Conservation (phyloP, 2,113 vertebrate genomes). For the Morphnarchus princeps region DNA sequence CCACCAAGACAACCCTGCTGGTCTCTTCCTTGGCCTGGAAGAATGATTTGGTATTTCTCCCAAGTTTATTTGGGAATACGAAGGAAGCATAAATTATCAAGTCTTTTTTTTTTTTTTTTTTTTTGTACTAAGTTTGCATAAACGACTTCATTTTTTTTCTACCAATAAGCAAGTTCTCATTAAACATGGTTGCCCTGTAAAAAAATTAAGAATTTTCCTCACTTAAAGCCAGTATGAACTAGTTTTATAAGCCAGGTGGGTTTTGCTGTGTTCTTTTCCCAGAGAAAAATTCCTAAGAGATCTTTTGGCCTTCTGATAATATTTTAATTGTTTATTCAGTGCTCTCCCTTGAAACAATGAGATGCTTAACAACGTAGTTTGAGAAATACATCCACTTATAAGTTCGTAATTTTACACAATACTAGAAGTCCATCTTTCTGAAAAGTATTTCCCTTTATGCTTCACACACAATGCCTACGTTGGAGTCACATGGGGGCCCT, state of each 20-base stretch:
- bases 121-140: not conserved
- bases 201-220: not conserved
- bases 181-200: not conserved
- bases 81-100: not conserved
- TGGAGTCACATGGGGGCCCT: not conserved
- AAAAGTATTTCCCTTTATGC: not conserved
- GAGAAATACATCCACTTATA: not conserved
- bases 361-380: not conserved
- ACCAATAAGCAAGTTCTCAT: not conserved
- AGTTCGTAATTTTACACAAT: not conserved
- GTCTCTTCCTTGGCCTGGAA: not conserved
- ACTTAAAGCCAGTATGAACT: not conserved
- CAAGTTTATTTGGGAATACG: not conserved
- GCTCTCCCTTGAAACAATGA: not conserved
- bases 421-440: not conserved
- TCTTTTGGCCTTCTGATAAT: not conserved
- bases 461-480: not conserved
- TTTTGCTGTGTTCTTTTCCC: not conserved
- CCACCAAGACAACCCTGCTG: not conserved
- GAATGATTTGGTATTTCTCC: not conserved
- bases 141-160: not conserved
- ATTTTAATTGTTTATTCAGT: not conserved
- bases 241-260: not conserved
- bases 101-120: not conserved
- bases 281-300: not conserved